Evolutionary conservation across 2,113 vertebrate species (phyloP).

Genomic region (Burhinus oedicnemus): DNA sequence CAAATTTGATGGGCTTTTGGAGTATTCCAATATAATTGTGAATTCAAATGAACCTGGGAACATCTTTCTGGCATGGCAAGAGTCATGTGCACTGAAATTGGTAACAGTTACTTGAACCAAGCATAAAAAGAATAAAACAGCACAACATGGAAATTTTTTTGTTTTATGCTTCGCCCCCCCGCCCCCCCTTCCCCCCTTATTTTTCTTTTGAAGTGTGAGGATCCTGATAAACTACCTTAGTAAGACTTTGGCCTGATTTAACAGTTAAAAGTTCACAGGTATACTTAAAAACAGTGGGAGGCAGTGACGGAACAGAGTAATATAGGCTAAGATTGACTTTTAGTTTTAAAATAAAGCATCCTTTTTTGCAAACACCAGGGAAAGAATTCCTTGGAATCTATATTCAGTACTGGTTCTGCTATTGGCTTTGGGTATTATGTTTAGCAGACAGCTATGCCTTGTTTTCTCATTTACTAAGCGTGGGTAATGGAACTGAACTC

Average conservation of each 20-base stretch:
- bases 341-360: background rate
- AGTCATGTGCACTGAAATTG: background rate
- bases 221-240: background rate
- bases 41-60: background rate
- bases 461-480: background rate
- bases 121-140: background rate
- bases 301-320: background rate
- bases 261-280: background rate
- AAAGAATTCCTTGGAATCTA: background rate
- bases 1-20: background rate
- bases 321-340: background rate
- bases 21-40: background rate
- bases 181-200: no score
- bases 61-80: background rate
- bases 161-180: fast-evolving
- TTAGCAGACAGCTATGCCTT: background rate
- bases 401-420: background rate
- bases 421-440: background rate
- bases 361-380: background rate
- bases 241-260: background rate
- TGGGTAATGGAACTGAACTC: background rate
- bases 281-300: background rate
- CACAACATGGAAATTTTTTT: background rate
- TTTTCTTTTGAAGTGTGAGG: background rate
- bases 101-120: background rate